Percentiles rank a stretch among this genome's conserved stretches.
These are phyloP conservation scores for Drosophila nikananu DNA, from an alignment of 1,140 invertebrate genomes.

Conservation along the genomic window DNA sequence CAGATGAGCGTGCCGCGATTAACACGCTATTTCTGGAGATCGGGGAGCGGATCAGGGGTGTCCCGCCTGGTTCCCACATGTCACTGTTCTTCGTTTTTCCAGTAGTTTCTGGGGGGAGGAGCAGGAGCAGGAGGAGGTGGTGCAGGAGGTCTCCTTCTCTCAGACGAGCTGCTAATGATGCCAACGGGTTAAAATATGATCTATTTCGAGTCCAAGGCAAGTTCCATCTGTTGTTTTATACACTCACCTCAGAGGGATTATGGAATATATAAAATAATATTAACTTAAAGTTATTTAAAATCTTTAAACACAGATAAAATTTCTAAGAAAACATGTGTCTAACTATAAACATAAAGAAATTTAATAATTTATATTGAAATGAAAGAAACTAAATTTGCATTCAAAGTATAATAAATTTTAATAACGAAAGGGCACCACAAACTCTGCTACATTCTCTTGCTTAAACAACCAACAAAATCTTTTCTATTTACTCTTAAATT, in stretches of 20 bases:
- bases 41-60: constrained; percentile 39
- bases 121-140: neutral
- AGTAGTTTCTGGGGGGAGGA: neutral
- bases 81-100: constrained; percentile 42
- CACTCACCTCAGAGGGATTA: constrained; percentile 4
- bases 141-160: constrained; percentile 8
- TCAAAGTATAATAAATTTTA: neutral
- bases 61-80: constrained; percentile 56
- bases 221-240: constrained; percentile 26
- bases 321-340: neutral
- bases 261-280: constrained; percentile 1
- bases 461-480: neutral
- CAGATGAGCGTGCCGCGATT: constrained; percentile 74
- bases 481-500: constrained; percentile 16
- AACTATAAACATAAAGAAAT: neutral
- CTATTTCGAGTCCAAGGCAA: constrained; percentile 53
- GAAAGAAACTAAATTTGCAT: neutral
- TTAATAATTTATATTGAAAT: neutral
- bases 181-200: constrained; percentile 77
- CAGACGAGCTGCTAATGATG: constrained; percentile 77
- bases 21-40: constrained; percentile 79
- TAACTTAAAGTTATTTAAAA: neutral
- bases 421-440: neutral
- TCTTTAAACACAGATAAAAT: too few species aligned
- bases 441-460: neutral